These are phyloP conservation scores for Ditylenchus dipsaci DNA, from an alignment of 1,140 invertebrate species.

Conservation along the genomic window DNA sequence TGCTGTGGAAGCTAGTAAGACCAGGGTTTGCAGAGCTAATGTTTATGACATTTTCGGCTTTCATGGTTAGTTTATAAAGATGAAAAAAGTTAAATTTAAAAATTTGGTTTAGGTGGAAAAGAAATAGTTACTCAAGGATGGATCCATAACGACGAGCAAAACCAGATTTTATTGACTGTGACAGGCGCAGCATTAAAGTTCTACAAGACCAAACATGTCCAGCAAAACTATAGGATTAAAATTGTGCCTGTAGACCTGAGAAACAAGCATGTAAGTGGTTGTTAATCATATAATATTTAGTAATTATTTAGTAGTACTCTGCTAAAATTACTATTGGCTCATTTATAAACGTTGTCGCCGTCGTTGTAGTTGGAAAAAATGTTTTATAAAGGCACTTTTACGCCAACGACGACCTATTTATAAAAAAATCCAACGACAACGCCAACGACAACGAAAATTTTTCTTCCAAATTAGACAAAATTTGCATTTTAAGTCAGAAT, in stretches of 20 bases:
- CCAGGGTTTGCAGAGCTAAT: slow-evolving; percentile 47
- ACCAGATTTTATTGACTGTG: slow-evolving; percentile 50
- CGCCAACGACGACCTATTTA: too few relatives aligned
- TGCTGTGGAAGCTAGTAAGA: slow-evolving; percentile 43
- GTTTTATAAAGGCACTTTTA: too few relatives aligned
- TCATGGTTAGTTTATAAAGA: slow-evolving; percentile 36
- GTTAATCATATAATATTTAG: background rate
- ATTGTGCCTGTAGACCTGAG: slow-evolving; percentile 51
- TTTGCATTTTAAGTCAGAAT: too few relatives aligned
- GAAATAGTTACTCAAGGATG: slow-evolving; percentile 51
- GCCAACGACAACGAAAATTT: too few relatives aligned
- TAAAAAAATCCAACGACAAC: too few relatives aligned
- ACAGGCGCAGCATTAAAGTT: slow-evolving; percentile 54
- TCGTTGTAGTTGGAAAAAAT: too few relatives aligned
- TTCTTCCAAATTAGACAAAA: too few relatives aligned
- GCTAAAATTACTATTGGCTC: too few relatives aligned
- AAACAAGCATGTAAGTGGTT: slow-evolving; percentile 41
- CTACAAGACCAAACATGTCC: slow-evolving; percentile 45
- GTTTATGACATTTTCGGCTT: slow-evolving; percentile 56
- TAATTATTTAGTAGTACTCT: too few relatives aligned
- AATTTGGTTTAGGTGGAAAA: slow-evolving; percentile 43
- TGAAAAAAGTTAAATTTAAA: too few relatives aligned
- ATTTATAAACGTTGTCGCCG: too few relatives aligned
- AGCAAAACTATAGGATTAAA: slow-evolving; percentile 45
- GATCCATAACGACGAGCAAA: slow-evolving; percentile 45